Percentiles rank a stretch among this genome's conserved stretches.
Conservation (phyloP, 2,888 invertebrate species). For the Pseudococcus longispinus region DNA sequence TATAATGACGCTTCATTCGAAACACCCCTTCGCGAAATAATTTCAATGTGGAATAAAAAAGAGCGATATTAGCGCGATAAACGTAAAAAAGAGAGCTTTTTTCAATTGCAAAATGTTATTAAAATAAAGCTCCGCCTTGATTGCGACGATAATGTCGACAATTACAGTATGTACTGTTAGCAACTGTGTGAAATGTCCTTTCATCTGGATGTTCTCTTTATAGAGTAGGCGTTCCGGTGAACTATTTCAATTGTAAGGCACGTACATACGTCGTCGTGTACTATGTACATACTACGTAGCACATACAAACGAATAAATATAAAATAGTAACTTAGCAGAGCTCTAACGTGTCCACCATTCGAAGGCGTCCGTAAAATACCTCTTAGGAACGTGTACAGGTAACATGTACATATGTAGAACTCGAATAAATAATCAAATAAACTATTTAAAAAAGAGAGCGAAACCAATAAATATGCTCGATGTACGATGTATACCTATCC, state of each 20-base stretch:
- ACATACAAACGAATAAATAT: neutral
- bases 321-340: neutral
- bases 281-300: neutral
- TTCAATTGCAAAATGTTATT: conserved; percentile 11
- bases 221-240: conserved; percentile 28
- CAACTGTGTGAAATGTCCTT: conserved; percentile 15
- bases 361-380: neutral
- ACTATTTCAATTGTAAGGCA: conserved; percentile 9
- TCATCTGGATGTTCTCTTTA: conserved; percentile 9
- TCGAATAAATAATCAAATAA: neutral
- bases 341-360: neutral
- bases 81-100: neutral
- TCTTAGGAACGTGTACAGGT: too few species aligned
- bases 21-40: neutral
- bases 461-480: neutral
- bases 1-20: neutral
- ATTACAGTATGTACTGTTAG: neutral
- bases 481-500: too few species aligned
- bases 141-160: conserved; percentile 27
- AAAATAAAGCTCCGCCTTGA: conserved; percentile 29
- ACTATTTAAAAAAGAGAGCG: neutral
- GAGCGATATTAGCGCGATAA: neutral
- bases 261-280: neutral
- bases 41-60: neutral
- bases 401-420: neutral